Base-by-base conservation (phyloP, 2,888 invertebrate species). In the Monochamus alternatus region DNA sequence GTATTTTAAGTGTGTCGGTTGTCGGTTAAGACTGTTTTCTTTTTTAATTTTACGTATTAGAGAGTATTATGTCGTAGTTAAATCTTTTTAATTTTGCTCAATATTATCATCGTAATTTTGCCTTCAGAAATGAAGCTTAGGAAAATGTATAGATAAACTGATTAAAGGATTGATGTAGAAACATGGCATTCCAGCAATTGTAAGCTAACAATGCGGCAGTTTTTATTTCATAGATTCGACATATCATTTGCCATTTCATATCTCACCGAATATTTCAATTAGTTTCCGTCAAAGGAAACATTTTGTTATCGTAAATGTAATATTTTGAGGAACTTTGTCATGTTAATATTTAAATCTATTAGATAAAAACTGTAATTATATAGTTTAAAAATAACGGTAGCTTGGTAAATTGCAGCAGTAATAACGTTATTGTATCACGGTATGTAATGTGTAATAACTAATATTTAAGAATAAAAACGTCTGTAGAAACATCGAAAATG, bases 171-270 rank as follows among this genome's bases (percentile, higher is more conserved):
- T 58, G 14, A 43, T 58, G 32, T 68, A 59, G 66, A 62, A 74
- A 59, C 22, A 31, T 68, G 44, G 63, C 74, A 78, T 78, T 78
- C 78, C 78, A 72, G 32, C 62, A 7, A 71, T 74, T 73, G 73
- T 71, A 71, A 59, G 43, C 12, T 55, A 58, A 68, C 9, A 30
- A 12, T 67, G 14, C 12, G 38, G 43, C 43, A 68, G 59, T 44
- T 60, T 68, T 69, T 51, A 43, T 60, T 69, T 58, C 14, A 31
- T 66, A 66, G 66, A 51, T 38, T 65, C 30, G 52, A 66, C 66
- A 67, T 67, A 67, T 67, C 66, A 22, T 52, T 67, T 67, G 10
- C 7, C 47, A 47, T 47, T 47, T 47, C 47, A 47, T 47, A 47
- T 47, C 47, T 47, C 47, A 10, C 9, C 9, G 9, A 47, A 47